These are phyloP conservation scores for Dipodomys spectabilis DNA, from an alignment of 2,113 vertebrate species.

Conservation along the genomic window DNA sequence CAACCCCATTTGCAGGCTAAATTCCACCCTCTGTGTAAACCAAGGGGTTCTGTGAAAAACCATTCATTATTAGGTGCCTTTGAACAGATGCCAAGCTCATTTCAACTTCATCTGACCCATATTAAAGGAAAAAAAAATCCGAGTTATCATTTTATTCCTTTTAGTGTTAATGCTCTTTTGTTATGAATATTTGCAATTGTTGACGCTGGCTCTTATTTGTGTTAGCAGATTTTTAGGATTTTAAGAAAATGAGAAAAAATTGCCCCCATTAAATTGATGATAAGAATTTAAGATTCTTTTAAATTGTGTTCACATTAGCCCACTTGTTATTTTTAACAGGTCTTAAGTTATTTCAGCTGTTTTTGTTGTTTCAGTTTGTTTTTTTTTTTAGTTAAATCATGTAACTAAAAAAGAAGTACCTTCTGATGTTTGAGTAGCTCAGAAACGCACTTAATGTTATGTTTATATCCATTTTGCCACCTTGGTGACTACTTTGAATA, in stretches of 20 bases:
- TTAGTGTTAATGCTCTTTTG: slow-evolving; percentile 48
- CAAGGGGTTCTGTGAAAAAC: neutral
- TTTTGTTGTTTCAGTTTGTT: slow-evolving; percentile 72
- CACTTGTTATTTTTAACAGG: slow-evolving; percentile 64
- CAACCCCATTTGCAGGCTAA: neutral
- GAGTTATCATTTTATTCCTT: neutral
- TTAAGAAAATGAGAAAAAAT: slow-evolving; percentile 28
- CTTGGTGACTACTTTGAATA: slow-evolving; percentile 33
- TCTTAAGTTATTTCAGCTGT: slow-evolving; percentile 73
- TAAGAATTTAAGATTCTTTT: slow-evolving; percentile 63
- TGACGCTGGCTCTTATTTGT: slow-evolving; percentile 59
- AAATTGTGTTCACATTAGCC: slow-evolving; percentile 19
- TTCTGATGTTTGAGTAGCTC: neutral
- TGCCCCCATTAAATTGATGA: slow-evolving; percentile 42
- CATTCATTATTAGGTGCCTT: neutral
- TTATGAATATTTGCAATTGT: slow-evolving; percentile 28
- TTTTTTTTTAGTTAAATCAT: neutral
- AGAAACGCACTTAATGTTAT: slow-evolving; percentile 50
- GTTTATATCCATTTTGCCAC: neutral
- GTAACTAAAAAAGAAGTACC: slow-evolving; percentile 48
- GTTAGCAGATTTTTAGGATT: slow-evolving; percentile 32
- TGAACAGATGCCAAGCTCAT: neutral
- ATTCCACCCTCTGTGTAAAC: neutral
- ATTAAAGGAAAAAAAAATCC: slow-evolving; percentile 12
- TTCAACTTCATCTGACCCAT: slow-evolving; percentile 45